Percentiles rank a stretch among this genome's conserved stretches.
Conservation (phyloP, 2,888 invertebrate genomes). For the Drosophila planitibia region DNA sequence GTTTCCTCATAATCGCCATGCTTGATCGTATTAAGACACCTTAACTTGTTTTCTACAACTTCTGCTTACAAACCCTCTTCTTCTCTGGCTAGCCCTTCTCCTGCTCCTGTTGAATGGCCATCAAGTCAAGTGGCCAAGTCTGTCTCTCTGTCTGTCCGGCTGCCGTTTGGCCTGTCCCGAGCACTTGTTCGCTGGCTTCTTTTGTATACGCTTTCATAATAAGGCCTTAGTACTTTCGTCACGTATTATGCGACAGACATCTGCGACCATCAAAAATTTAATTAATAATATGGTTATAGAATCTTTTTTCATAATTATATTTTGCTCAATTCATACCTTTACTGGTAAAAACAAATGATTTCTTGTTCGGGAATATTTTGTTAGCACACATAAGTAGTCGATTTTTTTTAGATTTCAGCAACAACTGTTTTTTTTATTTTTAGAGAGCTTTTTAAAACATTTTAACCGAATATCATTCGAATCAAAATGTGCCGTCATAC, state of each 20-base stretch:
- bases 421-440: not conserved
- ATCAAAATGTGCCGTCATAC: not conserved
- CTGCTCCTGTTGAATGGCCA: conserved; percentile 30
- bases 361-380: not conserved
- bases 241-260: not conserved
- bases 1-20: conserved; percentile 78
- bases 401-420: not conserved
- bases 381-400: not conserved
- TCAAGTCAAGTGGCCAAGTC: conserved; percentile 33
- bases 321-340: not conserved
- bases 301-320: not conserved
- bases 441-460: not conserved
- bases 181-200: conserved; percentile 29
- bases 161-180: conserved; percentile 14
- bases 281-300: not conserved
- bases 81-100: conserved; percentile 14
- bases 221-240: not conserved
- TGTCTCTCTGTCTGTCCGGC: conserved; percentile 17
- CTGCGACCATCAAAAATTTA: not conserved
- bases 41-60: conserved; percentile 65
- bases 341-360: not conserved
- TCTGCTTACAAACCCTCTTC: not conserved
- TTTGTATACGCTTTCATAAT: not conserved
- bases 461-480: not conserved
- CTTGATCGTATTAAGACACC: conserved; percentile 80